phyloP scores from a whole-genome alignment of 1,140 invertebrate species.

The Acromyrmex echinatior region DNA sequence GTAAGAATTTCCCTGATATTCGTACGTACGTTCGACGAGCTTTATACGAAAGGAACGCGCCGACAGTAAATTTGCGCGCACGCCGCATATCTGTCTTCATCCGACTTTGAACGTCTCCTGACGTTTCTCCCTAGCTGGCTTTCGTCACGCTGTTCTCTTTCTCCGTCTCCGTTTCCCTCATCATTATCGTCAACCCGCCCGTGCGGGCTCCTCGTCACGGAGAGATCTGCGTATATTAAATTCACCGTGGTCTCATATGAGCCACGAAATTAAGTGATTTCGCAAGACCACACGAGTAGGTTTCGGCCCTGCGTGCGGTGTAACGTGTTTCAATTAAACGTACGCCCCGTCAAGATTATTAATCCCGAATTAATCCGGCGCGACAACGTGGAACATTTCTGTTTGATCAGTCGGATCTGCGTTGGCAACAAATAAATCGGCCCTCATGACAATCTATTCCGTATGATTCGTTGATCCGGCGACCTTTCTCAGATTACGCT shows the following conservation, averaged over 20 bases:
- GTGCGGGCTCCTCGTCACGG: conserved; percentile 56
- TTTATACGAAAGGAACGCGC: background rate
- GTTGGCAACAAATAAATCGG: conserved; percentile 46
- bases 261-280: conserved; percentile 84
- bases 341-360: conserved; percentile 66
- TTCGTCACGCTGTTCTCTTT: conserved; percentile 59
- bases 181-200: conserved; percentile 77
- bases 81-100: conserved; percentile 64
- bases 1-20: conserved; percentile 36
- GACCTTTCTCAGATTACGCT: conserved; percentile 31
- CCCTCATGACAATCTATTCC: background rate
- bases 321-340: conserved; percentile 75
- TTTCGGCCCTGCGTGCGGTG: conserved; percentile 26
- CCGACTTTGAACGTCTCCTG: conserved; percentile 42
- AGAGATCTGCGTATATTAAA: conserved; percentile 78
- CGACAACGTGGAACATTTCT: conserved; percentile 69
- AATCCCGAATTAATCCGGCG: conserved; percentile 74
- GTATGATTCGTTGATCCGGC: conserved; percentile 14
- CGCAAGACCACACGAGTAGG: conserved; percentile 64
- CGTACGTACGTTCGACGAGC: conserved; percentile 25
- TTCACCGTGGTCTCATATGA: conserved; percentile 78
- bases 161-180: conserved; percentile 65
- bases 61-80: conserved; percentile 65
- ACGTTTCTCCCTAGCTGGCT: conserved; percentile 35
- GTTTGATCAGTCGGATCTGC: conserved; percentile 30